A percentile compares a stretch with the other conserved stretches of the same genome.
Conservation (phyloP, 2,888 invertebrate species). For the Thecocarcelia acutangulata region DNA sequence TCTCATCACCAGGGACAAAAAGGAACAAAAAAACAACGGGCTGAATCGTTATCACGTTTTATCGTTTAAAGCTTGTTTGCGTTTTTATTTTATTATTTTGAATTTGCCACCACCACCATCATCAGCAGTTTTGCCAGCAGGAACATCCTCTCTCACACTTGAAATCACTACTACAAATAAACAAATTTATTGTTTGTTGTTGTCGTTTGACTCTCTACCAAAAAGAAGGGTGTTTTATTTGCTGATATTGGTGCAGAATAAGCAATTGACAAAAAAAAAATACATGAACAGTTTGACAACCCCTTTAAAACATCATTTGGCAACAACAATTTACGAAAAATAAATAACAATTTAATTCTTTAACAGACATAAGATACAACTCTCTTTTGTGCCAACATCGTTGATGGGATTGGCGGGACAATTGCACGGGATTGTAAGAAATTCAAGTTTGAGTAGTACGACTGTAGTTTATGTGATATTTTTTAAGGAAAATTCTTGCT, state of each 20-base stretch:
- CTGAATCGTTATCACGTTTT: conserved; percentile 33
- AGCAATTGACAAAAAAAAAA: background rate
- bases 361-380: too few species aligned
- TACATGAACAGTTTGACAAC: conserved; percentile 62
- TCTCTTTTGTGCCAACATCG: too few species aligned
- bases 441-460: too few species aligned
- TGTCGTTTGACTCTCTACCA: background rate
- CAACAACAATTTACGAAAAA: background rate
- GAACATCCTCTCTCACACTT: conserved; percentile 35
- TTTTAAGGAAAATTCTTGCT: too few species aligned
- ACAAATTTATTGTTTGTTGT: conserved; percentile 16
- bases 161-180: conserved; percentile 32
- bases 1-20: conserved; percentile 32
- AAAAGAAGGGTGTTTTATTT: conserved; percentile 75
- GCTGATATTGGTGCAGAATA: conserved; percentile 58
- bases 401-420: too few species aligned
- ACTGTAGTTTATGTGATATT: too few species aligned
- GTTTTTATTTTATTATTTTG: conserved; percentile 13
- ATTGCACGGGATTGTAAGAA: too few species aligned
- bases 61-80: conserved; percentile 56
- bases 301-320: conserved; percentile 42
- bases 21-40: background rate
- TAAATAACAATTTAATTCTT: too few species aligned
- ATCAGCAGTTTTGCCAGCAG: conserved; percentile 2
- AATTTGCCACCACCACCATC: conserved; percentile 17